Conservation (phyloP, 2,113 vertebrate species). For the Dasypus novemcinctus region DNA sequence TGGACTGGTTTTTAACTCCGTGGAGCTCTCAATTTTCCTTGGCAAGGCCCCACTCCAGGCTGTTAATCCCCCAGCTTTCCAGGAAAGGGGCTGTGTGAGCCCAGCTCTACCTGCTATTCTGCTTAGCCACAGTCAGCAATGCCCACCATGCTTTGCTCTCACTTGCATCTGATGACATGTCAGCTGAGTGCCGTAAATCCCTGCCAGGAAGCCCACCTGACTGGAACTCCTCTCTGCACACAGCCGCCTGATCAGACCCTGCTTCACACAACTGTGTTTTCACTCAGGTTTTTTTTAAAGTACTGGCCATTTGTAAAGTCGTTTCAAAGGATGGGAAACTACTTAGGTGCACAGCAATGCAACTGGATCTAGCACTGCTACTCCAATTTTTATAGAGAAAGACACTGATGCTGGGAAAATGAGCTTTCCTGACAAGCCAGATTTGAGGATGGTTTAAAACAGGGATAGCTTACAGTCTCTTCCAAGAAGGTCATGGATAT, state of each 20-base stretch:
- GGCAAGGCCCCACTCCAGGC: background rate
- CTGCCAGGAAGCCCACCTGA: background rate
- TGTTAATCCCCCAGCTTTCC: background rate
- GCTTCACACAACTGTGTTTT: background rate
- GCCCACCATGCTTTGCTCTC: accelerated
- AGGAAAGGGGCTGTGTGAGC: background rate
- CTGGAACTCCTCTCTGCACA: accelerated
- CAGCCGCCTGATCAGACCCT: accelerated
- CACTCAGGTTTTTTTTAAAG: background rate
- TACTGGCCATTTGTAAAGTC: accelerated
- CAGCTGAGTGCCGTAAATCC: background rate
- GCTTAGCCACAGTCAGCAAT: accelerated
- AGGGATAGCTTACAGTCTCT: accelerated
- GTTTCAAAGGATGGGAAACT: background rate
- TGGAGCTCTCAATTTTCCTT: background rate
- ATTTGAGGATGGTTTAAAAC: background rate
- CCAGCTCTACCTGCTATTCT: background rate
- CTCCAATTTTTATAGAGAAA: background rate
- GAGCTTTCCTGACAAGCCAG: background rate
- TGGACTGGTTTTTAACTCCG: background rate
- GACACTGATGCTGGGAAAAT: accelerated
- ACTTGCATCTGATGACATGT: background rate
- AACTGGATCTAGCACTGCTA: accelerated
- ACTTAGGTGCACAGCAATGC: background rate
- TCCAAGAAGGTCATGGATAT: background rate